Conservation (phyloP, 2,113 vertebrate genomes). For the Ceratotherium simum region DNA sequence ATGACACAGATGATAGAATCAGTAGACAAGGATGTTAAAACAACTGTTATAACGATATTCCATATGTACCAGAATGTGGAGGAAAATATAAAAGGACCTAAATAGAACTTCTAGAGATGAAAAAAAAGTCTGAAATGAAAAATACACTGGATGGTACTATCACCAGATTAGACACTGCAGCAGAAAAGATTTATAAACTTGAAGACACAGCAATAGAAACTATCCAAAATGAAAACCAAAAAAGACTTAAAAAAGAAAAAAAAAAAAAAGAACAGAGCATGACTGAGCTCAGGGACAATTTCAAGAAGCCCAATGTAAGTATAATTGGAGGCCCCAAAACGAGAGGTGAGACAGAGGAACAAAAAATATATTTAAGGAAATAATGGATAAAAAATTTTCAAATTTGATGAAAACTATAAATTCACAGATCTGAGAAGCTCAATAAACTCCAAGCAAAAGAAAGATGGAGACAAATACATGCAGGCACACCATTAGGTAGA, state of each 20-base stretch:
- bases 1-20: no score
- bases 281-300: neutral
- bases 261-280: neutral
- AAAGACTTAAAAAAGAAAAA: neutral
- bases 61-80: neutral
- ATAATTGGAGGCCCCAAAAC: neutral
- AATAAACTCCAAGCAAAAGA: neutral
- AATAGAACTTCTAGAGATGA: neutral
- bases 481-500: neutral
- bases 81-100: neutral
- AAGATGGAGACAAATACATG: neutral
- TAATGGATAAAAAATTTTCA: neutral
- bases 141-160: neutral
- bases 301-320: neutral
- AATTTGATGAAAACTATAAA: neutral
- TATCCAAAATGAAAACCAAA: neutral
- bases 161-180: neutral
- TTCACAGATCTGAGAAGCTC: neutral
- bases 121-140: neutral
- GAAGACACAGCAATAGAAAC: neutral
- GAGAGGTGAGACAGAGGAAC: neutral
- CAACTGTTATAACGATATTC: neutral
- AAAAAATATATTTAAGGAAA: neutral
- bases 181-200: neutral
- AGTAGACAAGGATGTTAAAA: no score